Evolutionary conservation across 2,797 vertebrate genomes (phyloP).

Genomic region (Poecilia picta): DNA sequence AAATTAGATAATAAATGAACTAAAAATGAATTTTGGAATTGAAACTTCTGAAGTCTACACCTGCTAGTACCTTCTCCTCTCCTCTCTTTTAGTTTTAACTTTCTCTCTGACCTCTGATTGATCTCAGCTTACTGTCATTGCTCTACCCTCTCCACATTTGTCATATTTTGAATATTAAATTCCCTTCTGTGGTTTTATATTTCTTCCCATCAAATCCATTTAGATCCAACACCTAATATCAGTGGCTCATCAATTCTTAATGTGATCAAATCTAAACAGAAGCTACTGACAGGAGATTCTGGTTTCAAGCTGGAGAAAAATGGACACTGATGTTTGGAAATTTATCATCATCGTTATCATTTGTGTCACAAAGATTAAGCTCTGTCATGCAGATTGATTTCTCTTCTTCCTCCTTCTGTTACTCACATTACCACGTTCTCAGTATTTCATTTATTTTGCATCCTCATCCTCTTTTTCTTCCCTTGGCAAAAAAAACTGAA

Average conservation of each 20-base stretch:
- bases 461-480: background rate
- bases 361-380: background rate
- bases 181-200: slow-evolving; percentile 44
- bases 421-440: background rate
- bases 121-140: slow-evolving; percentile 60
- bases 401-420: background rate
- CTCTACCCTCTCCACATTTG: slow-evolving; percentile 50
- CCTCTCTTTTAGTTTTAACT: slow-evolving; percentile 7
- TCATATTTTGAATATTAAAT: slow-evolving; percentile 55
- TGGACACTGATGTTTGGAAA: slow-evolving; percentile 11
- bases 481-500: background rate
- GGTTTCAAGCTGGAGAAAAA: slow-evolving; percentile 24
- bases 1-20: slow-evolving; percentile 15
- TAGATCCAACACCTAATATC: slow-evolving; percentile 56
- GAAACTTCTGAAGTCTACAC: background rate
- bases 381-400: background rate
- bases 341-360: slow-evolving; percentile 5
- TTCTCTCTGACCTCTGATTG: slow-evolving; percentile 48
- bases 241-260: slow-evolving; percentile 54
- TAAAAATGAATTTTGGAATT: background rate
- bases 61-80: slow-evolving; percentile 5
- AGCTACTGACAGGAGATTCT: slow-evolving; percentile 8
- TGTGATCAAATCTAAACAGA: slow-evolving; percentile 45
- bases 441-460: background rate
- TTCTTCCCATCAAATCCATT: slow-evolving; percentile 46